Conservation (phyloP, 64 coral and sea anemone genomes). For the Astreopora myriophthalma region DNA sequence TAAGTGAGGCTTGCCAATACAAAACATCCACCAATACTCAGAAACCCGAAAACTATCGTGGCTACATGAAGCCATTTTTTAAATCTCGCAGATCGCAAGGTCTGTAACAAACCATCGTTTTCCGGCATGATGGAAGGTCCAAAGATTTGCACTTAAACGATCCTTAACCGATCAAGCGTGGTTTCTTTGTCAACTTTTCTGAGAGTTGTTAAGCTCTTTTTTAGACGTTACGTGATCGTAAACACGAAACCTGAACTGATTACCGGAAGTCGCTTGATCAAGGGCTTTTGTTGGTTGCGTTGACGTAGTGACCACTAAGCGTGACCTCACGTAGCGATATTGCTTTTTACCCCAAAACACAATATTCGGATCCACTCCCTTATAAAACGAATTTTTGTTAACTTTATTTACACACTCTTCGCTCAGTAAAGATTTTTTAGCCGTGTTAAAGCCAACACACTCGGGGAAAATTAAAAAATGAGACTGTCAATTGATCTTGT, state of each 20-base stretch:
- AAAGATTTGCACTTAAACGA: not conserved
- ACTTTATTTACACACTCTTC: not conserved
- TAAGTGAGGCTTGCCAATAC: conserved; percentile 55
- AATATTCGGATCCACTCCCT: not conserved
- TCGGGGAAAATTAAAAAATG: too few species aligned
- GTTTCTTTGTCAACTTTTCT: not conserved
- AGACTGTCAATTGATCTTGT: too few species aligned
- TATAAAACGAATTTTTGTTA: not conserved
- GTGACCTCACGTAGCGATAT: conserved; percentile 10
- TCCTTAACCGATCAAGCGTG: not conserved
- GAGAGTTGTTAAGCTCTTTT: not conserved
- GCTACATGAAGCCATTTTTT: conserved; percentile 6
- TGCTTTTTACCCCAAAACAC: not conserved
- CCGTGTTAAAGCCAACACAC: too few species aligned
- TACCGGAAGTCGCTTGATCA: not conserved
- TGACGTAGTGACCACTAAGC: not conserved
- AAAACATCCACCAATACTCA: conserved; percentile 61
- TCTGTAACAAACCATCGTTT: not conserved
- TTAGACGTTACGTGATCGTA: not conserved
- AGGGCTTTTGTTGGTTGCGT: not conserved
- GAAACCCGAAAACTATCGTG: conserved; percentile 41
- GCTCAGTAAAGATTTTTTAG: too few species aligned
- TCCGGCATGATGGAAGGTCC: not conserved
- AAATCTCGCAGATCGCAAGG: not conserved
- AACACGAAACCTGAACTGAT: not conserved